Percentiles rank a stretch among this genome's conserved stretches.
Evolutionary conservation across 2,888 invertebrate genomes (phyloP).

Genomic region (Carterocephalus palaemon): DNA sequence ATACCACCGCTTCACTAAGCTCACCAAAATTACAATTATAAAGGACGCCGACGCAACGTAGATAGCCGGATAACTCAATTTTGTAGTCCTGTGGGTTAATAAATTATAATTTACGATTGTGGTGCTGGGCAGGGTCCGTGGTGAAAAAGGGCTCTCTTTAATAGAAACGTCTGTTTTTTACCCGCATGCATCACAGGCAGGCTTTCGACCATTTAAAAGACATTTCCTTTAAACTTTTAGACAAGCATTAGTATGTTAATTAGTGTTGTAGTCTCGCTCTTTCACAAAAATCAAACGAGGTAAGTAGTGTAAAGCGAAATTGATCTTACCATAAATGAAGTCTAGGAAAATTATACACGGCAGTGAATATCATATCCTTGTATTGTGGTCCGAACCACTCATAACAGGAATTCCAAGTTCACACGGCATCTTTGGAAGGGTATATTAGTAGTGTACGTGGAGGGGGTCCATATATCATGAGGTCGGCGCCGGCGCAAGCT

Average conservation of each 20-base stretch:
- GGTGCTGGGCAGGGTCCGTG: conserved; percentile 50
- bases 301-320: too few species aligned
- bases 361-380: too few species aligned
- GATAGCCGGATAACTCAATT: conserved; percentile 72
- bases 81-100: conserved; percentile 58
- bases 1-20: conserved; percentile 53
- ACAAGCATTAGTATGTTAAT: conserved; percentile 39
- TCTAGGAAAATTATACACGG: too few species aligned
- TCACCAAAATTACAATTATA: conserved; percentile 46
- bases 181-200: conserved; percentile 61
- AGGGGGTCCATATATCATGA: conserved; percentile 66
- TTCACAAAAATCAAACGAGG: conserved; percentile 24
- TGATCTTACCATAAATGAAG: too few species aligned
- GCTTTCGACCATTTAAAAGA: conserved; percentile 54
- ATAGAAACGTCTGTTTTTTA: conserved; percentile 74
- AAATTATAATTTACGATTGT: conserved; percentile 77
- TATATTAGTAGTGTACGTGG: conserved; percentile 67
- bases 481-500: conserved; percentile 65
- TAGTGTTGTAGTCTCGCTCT: conserved; percentile 57
- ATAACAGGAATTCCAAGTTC: conserved; percentile 56
- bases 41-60: conserved; percentile 64
- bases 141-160: conserved; percentile 68
- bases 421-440: conserved; percentile 51
- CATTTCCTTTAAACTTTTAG: conserved; percentile 43
- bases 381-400: too few species aligned